Evolutionary conservation across 2,113 vertebrate species (phyloP).

Genomic region (Prinia subflava): DNA sequence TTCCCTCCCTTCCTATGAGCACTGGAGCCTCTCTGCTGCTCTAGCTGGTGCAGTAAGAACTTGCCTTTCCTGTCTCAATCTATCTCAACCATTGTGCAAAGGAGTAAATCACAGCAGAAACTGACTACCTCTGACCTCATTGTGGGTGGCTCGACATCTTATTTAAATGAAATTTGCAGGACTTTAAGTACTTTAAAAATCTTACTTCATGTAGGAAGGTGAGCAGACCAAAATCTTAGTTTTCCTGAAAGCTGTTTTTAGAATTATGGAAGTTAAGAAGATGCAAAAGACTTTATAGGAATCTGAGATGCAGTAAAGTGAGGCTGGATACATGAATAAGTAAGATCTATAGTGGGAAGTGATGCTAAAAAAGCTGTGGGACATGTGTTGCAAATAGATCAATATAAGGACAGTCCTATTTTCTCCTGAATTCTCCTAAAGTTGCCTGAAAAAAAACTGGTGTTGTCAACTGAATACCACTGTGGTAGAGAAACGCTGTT

Average conservation of each 20-base stretch:
- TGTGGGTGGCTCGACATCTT: neutral
- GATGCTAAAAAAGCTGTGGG: neutral
- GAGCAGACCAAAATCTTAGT: neutral
- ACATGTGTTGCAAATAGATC: neutral
- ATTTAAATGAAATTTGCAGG: neutral
- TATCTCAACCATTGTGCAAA: neutral
- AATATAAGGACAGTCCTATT: neutral
- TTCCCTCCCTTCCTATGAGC: neutral
- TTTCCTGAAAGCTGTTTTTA: neutral
- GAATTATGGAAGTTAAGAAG: neutral
- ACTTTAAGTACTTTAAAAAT: neutral
- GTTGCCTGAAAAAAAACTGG: neutral
- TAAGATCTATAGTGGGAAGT: neutral
- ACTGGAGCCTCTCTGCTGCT: neutral
- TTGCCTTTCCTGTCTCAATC: neutral
- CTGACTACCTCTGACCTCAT: neutral
- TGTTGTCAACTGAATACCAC: neutral
- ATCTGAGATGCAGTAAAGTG: neutral
- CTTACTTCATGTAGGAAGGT: neutral
- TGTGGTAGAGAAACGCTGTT: neutral
- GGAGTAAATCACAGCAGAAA: neutral
- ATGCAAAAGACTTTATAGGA: neutral
- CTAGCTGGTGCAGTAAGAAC: neutral
- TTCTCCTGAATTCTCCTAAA: neutral
- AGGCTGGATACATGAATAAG: neutral